Percentiles rank a stretch among this genome's conserved stretches.
Conservation (phyloP, 2,113 vertebrate genomes). For the Prunella fulvescens region DNA sequence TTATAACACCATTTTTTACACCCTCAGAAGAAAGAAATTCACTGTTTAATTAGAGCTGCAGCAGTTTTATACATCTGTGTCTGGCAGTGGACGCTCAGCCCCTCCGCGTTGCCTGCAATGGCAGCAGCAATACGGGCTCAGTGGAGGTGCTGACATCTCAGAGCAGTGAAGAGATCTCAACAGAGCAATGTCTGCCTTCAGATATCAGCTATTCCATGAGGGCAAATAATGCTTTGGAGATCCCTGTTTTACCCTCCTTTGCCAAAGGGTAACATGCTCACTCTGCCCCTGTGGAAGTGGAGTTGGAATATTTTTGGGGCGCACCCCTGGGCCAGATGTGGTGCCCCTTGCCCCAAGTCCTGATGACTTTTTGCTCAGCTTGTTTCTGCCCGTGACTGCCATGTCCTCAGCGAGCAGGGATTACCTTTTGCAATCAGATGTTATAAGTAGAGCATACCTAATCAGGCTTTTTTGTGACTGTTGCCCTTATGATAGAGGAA, state of each 20-base stretch:
- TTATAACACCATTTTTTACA: not conserved
- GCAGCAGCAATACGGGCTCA: not conserved
- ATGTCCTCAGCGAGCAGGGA: accelerated
- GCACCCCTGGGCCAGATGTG: not conserved
- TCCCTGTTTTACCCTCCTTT: not conserved
- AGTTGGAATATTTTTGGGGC: not conserved
- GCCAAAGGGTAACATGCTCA: not conserved
- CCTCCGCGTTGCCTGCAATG: accelerated
- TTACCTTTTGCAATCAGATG: not conserved
- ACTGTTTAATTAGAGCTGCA: not conserved
- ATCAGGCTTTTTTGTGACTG: not conserved
- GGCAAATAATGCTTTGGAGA: not conserved
- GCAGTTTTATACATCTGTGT: not conserved
- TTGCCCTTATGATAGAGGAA: not conserved
- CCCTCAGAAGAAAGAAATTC: not conserved
- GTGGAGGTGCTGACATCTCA: accelerated
- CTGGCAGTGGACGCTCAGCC: not conserved
- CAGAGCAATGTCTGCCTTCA: not conserved
- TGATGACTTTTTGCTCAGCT: not conserved
- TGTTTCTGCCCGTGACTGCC: not conserved
- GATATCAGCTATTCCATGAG: not conserved
- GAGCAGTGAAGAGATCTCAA: not conserved
- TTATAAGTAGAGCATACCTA: not conserved
- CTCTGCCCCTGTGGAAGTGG: not conserved
- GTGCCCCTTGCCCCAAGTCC: not conserved